phyloP scores from a whole-genome alignment of 2,888 invertebrate genomes.

The Druceiella hillmani region DNA sequence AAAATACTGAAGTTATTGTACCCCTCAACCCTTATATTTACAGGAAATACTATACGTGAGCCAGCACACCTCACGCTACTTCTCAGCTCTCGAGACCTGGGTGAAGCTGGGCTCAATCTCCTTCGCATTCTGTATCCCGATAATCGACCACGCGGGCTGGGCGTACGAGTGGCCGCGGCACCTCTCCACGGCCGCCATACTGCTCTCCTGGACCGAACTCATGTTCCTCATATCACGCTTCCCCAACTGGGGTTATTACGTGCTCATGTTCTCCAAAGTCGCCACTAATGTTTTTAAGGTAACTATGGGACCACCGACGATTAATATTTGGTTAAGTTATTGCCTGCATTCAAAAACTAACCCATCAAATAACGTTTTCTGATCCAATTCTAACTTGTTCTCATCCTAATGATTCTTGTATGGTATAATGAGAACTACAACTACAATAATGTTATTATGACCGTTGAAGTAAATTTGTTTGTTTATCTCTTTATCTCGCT shows the following conservation, averaged over 20 bases:
- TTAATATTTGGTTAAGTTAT: no score
- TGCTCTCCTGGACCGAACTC: slow-evolving; percentile 52
- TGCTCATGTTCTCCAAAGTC: slow-evolving; percentile 57
- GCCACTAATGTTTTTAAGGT: slow-evolving; percentile 53
- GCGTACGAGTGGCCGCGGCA: slow-evolving; percentile 42
- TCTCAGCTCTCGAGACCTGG: slow-evolving; percentile 51
- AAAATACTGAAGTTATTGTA: no score
- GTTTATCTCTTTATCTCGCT: no score
- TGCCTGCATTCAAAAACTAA: no score
- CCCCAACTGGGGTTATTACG: slow-evolving; percentile 54
- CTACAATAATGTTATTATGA: no score
- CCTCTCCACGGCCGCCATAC: slow-evolving; percentile 46
- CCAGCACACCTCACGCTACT: slow-evolving; percentile 44
- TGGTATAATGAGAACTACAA: no score
- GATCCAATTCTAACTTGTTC: no score
- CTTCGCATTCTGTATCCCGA: slow-evolving; percentile 39
- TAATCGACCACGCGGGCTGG: slow-evolving; percentile 30
- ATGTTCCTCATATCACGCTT: slow-evolving; percentile 53
- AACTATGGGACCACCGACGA: slow-evolving; percentile 8
- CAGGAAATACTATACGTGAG: slow-evolving; percentile 52
- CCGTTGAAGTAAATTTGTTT: no score
- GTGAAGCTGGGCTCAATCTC: slow-evolving; percentile 48
- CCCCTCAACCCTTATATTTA: slow-evolving; percentile 15
- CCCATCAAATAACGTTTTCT: no score
- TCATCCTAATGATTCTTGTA: no score